phyloP scores from a whole-genome alignment of 2,888 invertebrate genomes.

The Nomada goodeniana region DNA sequence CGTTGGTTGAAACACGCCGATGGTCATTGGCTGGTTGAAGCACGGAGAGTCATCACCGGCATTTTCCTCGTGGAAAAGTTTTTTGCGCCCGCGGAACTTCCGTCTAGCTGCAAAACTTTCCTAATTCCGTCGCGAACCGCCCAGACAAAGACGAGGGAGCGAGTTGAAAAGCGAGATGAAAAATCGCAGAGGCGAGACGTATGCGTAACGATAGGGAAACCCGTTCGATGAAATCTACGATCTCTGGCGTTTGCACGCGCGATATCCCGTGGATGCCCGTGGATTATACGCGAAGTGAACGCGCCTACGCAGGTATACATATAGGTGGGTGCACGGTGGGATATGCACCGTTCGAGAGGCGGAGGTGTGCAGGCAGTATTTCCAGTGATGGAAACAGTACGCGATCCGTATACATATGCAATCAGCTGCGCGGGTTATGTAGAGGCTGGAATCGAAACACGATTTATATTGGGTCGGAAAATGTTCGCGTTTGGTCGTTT shows the following conservation, averaged over 20 bases:
- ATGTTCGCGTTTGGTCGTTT: constrained; percentile 54
- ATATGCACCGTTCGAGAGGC: neutral
- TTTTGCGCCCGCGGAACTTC: constrained; percentile 43
- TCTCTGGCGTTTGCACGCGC: constrained; percentile 11
- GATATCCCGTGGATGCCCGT: neutral
- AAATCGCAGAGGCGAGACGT: neutral
- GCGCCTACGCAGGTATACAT: neutral
- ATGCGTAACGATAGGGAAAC: constrained; percentile 59
- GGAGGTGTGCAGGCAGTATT: constrained; percentile 14
- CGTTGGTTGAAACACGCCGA: constrained; percentile 37
- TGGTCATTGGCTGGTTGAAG: constrained; percentile 12
- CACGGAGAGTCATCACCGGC: constrained; percentile 64
- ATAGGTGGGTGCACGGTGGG: neutral
- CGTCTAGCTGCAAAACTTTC: constrained; percentile 60
- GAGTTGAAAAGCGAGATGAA: neutral
- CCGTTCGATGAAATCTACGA: constrained; percentile 40
- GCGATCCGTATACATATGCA: constrained; percentile 59
- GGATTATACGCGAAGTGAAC: neutral
- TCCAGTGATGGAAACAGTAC: constrained; percentile 44
- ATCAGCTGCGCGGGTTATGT: constrained; percentile 35
- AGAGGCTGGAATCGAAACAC: constrained; percentile 38
- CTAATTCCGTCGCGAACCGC: constrained; percentile 57
- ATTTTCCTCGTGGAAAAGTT: constrained; percentile 44
- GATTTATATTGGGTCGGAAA: constrained; percentile 47
- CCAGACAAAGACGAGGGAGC: neutral